Base-by-base conservation (phyloP, 2,113 vertebrate genomes). In the Toxotes chatareus region DNA sequence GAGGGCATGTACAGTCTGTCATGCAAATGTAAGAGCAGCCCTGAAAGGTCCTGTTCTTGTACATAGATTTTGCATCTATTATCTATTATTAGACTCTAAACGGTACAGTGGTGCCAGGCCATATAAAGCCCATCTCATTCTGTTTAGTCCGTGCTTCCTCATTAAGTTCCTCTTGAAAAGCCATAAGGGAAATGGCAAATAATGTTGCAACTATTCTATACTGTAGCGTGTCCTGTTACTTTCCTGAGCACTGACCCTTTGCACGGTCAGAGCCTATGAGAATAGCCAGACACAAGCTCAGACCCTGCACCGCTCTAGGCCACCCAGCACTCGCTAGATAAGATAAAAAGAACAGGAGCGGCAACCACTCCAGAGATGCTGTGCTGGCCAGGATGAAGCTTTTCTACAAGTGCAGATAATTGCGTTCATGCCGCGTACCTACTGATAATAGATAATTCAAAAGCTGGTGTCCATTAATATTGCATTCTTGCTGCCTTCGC, bases 251-350 rank as follows among this genome's bases (percentile, higher is more conserved):
- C 42, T 83, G 71, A 83, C 40, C 14, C 5, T 79, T 57, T 80
- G 23, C 67, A 40, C 74, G 4, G 32, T 62, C 32, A 64, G 75
- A 76, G 16, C 7, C 19, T 14, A 27, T 79, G 75, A 82, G 63
- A 68, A 72, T 67, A 85, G 2, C 71, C 75, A 85, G 86, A 88
- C 47, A n/a, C 47, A 49, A 63, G 36, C 53, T 65, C 53, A 70
- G 42, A n/a, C 47, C 70, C 65, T 73, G 61, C 68, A 76, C 71
- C 40, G 7, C 76, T 65, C 14, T 46, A 23, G 84, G 66, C 82
- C 85, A 88, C 82, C 82, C 80, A 49, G 62, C 40, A 36, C 11
- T 80, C 17, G 4, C 38, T n/a, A 38, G 84, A 93, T 91, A 87
- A 90, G 84, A 88, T 84, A 76, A 68, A 56, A 61, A 75, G 38